Percentiles rank a stretch among this genome's conserved stretches.
phyloP scores from a whole-genome alignment of 2,888 invertebrate genomes.

The Phengaris arion region DNA sequence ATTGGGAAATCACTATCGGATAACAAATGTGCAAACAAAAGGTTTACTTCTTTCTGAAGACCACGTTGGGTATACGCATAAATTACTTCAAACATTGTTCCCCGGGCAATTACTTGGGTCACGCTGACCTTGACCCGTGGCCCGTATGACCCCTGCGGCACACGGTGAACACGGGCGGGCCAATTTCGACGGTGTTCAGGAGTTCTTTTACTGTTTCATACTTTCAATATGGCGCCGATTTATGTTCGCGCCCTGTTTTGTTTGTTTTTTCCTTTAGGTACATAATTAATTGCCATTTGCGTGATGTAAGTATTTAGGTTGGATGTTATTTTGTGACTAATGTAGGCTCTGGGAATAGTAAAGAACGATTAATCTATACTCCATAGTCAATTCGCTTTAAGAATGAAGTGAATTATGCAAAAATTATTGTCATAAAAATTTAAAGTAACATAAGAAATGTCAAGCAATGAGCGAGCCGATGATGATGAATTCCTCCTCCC shows the following conservation, averaged over 20 bases:
- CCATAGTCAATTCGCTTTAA: too few species aligned
- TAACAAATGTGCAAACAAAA: background rate
- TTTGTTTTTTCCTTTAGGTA: too few species aligned
- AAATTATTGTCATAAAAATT: too few species aligned
- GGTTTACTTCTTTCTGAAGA: background rate
- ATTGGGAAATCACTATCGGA: background rate
- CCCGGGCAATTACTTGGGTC: conserved; percentile 14
- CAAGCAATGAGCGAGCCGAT: too few species aligned
- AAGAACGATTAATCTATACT: too few species aligned
- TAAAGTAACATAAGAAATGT: too few species aligned
- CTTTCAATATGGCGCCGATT: background rate
- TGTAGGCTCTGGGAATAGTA: too few species aligned
- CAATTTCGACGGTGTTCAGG: background rate
- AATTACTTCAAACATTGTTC: conserved; percentile 11
- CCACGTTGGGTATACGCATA: conserved; percentile 7
- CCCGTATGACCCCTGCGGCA: conserved; percentile 9
- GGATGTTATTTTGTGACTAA: too few species aligned
- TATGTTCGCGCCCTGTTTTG: conserved; percentile 7
- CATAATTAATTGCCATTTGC: background rate
- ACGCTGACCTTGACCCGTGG: conserved; percentile 32
- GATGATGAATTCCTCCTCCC: too few species aligned
- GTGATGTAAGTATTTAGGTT: background rate
- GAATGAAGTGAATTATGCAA: too few species aligned
- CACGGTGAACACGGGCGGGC: background rate
- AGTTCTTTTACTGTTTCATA: background rate